Conservation (phyloP, 2,797 vertebrate species). For the Cyprinella venusta region DNA sequence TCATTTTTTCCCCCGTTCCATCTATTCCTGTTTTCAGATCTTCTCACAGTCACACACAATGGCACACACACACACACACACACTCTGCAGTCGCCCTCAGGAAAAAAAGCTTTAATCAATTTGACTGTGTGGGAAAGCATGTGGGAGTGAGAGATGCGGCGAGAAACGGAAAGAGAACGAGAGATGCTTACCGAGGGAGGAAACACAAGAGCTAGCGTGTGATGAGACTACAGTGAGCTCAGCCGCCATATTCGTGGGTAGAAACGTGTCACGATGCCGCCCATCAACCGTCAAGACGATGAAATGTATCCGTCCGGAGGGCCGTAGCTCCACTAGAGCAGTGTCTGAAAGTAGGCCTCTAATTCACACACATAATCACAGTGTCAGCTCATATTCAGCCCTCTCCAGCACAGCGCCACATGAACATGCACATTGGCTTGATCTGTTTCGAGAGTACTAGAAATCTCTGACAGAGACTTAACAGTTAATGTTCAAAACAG, state of each 20-base stretch:
- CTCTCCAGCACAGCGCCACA: not conserved
- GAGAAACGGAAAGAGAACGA: conserved; percentile 49
- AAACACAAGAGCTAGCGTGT: conserved; percentile 13
- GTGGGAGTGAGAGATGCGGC: conserved; percentile 63
- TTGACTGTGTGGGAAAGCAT: conserved; percentile 72
- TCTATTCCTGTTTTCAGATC: conserved; percentile 52
- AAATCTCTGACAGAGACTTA: not conserved
- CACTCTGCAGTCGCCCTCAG: conserved; percentile 62
- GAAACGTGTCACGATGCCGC: not conserved
- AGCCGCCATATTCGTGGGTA: conserved; percentile 31
- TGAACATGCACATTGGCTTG: not conserved
- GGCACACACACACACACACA: conserved; percentile 45
- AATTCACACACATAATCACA: conserved; percentile 59
- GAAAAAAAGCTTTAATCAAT: conserved; percentile 77
- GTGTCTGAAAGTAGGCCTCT: conserved; percentile 56
- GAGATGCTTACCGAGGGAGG: conserved; percentile 23
- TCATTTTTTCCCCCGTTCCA: conserved; percentile 25
- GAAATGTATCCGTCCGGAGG: conserved; percentile 8
- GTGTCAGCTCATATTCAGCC: conserved; percentile 52
- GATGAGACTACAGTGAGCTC: conserved; percentile 29
- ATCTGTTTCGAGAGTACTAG: conserved; percentile 4
- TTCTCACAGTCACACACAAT: conserved; percentile 5
- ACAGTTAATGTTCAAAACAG: too few relatives aligned
- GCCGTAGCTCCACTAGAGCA: not conserved
- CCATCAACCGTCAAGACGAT: not conserved